A percentile compares a stretch with the other conserved stretches of the same genome.
phyloP scores from a whole-genome alignment of 2,113 vertebrate species.

The Saiga tatarica region DNA sequence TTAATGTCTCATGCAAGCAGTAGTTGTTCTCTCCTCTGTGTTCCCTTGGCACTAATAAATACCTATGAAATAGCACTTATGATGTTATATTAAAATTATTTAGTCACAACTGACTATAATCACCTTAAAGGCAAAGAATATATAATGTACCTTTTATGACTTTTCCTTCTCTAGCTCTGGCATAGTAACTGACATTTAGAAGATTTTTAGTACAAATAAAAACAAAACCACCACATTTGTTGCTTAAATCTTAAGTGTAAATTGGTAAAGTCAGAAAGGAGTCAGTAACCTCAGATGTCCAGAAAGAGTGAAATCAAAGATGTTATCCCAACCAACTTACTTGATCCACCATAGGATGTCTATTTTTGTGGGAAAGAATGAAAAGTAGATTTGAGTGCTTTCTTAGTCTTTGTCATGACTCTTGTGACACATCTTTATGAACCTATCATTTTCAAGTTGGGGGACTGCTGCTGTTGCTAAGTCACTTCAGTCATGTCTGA shows the following conservation, averaged over 20 bases:
- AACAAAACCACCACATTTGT: not conserved
- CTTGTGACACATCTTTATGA: not conserved
- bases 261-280: not conserved
- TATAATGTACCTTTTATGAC: not conserved
- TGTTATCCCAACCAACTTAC: not conserved
- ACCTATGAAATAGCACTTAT: not conserved
- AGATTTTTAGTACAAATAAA: not conserved
- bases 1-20: not conserved
- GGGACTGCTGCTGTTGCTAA: not conserved
- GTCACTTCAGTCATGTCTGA: fast-evolving
- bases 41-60: not conserved
- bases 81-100: not conserved
- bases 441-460: not conserved
- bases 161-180: not conserved
- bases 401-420: not conserved
- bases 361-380: not conserved
- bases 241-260: slow-evolving; percentile 11
- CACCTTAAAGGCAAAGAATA: not conserved
- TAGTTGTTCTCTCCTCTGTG: not conserved
- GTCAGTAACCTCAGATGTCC: not conserved
- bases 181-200: not conserved
- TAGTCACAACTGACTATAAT: not conserved
- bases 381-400: not conserved
- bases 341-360: not conserved
- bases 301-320: not conserved